Percentiles rank a stretch among this genome's conserved stretches.
phyloP scores from a whole-genome alignment of 2,888 invertebrate genomes.

The Drosophila kuntzei region DNA sequence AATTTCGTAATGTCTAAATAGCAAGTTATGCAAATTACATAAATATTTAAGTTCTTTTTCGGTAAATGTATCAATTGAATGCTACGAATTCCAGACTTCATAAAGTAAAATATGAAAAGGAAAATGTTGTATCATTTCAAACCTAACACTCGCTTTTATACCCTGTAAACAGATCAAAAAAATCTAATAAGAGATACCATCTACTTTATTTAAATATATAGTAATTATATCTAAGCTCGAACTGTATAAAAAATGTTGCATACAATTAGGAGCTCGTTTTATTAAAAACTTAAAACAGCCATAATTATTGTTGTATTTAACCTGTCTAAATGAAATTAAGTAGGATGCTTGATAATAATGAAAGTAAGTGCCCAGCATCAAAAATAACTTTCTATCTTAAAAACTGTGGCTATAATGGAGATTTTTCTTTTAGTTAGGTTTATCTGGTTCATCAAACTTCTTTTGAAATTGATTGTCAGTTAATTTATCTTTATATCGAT shows the following conservation, averaged over 20 bases:
- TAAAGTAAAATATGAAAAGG: no score
- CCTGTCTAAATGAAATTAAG: background rate
- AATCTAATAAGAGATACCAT: no score
- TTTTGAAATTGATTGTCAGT: no score
- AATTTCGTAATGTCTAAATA: background rate
- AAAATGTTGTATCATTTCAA: no score
- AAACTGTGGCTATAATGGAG: background rate
- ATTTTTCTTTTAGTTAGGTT: background rate
- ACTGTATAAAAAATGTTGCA: background rate
- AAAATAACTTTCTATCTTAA: background rate
- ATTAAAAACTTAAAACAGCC: no score
- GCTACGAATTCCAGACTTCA: no score
- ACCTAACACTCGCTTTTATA: no score
- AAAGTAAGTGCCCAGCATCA: background rate
- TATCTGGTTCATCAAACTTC: no score
- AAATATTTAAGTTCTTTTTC: background rate
- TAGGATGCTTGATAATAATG: background rate
- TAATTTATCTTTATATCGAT: background rate
- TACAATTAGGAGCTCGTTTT: background rate
- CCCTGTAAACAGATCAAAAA: no score
- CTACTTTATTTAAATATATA: no score
- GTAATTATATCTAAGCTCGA: no score
- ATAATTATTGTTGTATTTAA: background rate
- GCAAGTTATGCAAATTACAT: background rate
- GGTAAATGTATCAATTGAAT: no score